These are phyloP conservation scores for Atta texana DNA, from an alignment of 1,140 invertebrate species.

Conservation along the genomic window DNA sequence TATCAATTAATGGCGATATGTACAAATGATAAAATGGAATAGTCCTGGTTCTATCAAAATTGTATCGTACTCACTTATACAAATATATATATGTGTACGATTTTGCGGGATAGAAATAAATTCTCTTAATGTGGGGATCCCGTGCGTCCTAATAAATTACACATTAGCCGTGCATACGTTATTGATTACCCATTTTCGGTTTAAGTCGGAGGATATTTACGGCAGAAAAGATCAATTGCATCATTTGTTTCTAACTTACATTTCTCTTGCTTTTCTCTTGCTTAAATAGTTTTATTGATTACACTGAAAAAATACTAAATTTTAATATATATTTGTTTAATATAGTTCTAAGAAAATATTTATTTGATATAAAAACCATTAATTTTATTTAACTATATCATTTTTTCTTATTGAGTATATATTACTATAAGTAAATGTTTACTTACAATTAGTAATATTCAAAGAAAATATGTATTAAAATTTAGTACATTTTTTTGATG, in stretches of 20 bases:
- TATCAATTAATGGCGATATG: background rate
- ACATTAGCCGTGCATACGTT: background rate
- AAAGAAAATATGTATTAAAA: too few species aligned
- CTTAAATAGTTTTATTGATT: background rate
- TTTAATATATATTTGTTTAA: too few species aligned
- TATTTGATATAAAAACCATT: too few species aligned
- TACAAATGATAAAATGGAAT: background rate
- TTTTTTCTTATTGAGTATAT: too few species aligned
- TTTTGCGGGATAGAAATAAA: background rate
- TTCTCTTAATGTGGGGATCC: background rate
- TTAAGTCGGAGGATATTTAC: conserved; percentile 11
- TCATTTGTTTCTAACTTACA: conserved; percentile 21
- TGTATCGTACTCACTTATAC: background rate
- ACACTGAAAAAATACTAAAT: too few species aligned
- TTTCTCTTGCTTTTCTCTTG: background rate
- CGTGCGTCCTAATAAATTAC: background rate
- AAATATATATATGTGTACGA: background rate
- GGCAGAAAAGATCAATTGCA: conserved; percentile 21
- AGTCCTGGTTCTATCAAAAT: background rate
- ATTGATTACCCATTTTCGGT: conserved; percentile 22
- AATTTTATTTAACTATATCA: too few species aligned
- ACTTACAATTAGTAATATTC: too few species aligned
- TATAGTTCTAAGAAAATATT: too few species aligned
- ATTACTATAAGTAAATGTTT: too few species aligned
- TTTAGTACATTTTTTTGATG: too few species aligned